Conservation (phyloP, 2,113 vertebrate genomes). For the Cryptomyrus ogoouensis region DNA sequence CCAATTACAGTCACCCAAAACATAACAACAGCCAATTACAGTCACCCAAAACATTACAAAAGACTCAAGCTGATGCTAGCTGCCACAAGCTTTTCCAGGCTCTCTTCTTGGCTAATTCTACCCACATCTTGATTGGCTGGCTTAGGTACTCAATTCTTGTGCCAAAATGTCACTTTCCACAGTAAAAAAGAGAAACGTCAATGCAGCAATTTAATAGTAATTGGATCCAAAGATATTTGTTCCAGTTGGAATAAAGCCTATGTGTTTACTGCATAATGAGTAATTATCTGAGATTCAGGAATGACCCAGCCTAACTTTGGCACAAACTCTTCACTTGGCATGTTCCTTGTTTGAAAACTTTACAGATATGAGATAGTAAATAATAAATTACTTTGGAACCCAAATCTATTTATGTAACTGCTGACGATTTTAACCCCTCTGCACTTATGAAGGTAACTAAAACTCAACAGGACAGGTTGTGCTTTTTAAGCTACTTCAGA, state of each 20-base stretch:
- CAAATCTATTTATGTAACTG: not conserved
- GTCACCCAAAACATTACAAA: not conserved
- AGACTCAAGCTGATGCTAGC: not conserved
- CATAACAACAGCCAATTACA: not conserved
- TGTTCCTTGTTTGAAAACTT: not conserved
- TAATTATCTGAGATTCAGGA: not conserved
- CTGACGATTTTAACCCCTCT: not conserved
- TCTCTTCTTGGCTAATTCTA: not conserved
- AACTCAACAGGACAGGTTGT: not conserved
- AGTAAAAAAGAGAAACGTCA: not conserved
- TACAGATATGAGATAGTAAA: not conserved
- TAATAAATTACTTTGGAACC: not conserved
- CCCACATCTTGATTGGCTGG: not conserved
- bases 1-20: not conserved
- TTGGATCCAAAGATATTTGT: not conserved
- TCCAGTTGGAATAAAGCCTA: not conserved
- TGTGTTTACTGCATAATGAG: not conserved
- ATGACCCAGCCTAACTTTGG: not conserved
- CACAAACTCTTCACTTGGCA: not conserved
- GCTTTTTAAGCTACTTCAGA: not conserved
- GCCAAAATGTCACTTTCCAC: not conserved
- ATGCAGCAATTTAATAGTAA: not conserved
- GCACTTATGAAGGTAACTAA: not conserved
- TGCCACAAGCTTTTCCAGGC: not conserved
- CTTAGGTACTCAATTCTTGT: not conserved